Evolutionary conservation across 2,888 invertebrate genomes (phyloP), one percentile per base, ranked within the genome.

Genomic region (Colostygia pectinataria): DNA sequence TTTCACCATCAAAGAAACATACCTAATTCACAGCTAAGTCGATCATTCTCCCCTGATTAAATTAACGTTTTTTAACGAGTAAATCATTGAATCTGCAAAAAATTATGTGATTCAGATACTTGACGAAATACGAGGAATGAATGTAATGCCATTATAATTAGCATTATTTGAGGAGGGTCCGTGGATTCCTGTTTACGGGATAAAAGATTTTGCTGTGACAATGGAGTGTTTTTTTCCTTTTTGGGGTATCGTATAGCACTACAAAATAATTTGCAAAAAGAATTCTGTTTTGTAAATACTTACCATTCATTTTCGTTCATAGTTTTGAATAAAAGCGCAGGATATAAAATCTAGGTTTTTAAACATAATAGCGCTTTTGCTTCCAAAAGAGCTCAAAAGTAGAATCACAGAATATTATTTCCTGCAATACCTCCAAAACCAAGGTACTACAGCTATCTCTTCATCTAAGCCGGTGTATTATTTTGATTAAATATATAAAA

Each of bases 111-210:
- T 76, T 72, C 69, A 72, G 65, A 86, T 83, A 84, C 88, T 88
- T 81, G 80, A 88, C 80, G 80, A 83, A 81, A 84, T 83, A 79
- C 83, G 63, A 58, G 74, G 83, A 86, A 87, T 86, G 83, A 87
- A 87, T 84, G 86, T 89, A 89, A 87, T 89, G 80, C 83, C 77
- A 87, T 89, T 89, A 88, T 82, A 86, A 90, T 90, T 89, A 89
- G 88, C 86, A 86, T 88, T 86, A 88, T 86, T 85, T 77, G 71
- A 69, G 74, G 72, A 85, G 86, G 86, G 83, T 79, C 80, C 74
- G 75, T 67, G 68, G 78, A 88, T 87, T 85, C 88, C 85, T 83
- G 89, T 90, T 88, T 89, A 75, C 76, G 71, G 78, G 77, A 85
- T 86, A 87, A 85, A 60, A 86, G 74, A 83, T 82, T 86, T 83